Evolutionary conservation across 2,888 invertebrate species (phyloP).

Genomic region (Oscheius sp.): DNA sequence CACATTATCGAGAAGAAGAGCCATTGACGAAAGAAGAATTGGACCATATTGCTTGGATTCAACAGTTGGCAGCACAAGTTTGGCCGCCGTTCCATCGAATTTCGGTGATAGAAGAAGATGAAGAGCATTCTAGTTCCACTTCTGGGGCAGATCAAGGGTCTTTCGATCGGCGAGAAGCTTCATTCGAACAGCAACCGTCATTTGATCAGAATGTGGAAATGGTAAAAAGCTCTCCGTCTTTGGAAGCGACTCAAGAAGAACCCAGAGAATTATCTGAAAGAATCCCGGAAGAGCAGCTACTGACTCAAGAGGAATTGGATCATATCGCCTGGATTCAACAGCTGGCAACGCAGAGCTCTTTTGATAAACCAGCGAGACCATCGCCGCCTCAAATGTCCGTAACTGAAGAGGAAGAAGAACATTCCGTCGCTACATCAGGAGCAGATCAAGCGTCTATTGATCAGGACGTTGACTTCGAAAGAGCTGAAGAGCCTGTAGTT

Average conservation of each 20-base stretch:
- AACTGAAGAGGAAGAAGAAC: neutral
- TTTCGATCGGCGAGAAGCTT: no score
- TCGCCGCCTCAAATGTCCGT: neutral
- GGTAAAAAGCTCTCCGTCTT: neutral
- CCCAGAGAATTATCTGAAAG: slow-evolving; percentile 34
- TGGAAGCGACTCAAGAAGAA: neutral
- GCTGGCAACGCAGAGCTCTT: slow-evolving; percentile 42
- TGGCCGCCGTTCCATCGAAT: no score
- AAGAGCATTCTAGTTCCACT: slow-evolving; percentile 25
- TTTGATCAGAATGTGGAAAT: neutral
- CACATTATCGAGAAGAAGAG: neutral
- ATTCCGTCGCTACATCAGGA: slow-evolving; percentile 34
- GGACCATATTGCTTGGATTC: slow-evolving; percentile 45
- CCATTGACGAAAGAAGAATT: slow-evolving; percentile 39
- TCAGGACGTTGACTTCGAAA: slow-evolving; percentile 5
- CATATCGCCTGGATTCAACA: slow-evolving; percentile 43
- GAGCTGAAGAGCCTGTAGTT: neutral
- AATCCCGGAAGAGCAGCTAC: neutral
- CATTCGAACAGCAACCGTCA: neutral
- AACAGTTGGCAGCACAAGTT: neutral
- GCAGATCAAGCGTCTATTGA: slow-evolving; percentile 12
- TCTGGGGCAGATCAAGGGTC: slow-evolving; percentile 36
- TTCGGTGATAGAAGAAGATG: neutral
- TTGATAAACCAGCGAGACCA: slow-evolving; percentile 28
- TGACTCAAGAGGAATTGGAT: slow-evolving; percentile 46